Conservation (phyloP, 1,140 invertebrate genomes). For the Macrostomum lignano region DNA sequence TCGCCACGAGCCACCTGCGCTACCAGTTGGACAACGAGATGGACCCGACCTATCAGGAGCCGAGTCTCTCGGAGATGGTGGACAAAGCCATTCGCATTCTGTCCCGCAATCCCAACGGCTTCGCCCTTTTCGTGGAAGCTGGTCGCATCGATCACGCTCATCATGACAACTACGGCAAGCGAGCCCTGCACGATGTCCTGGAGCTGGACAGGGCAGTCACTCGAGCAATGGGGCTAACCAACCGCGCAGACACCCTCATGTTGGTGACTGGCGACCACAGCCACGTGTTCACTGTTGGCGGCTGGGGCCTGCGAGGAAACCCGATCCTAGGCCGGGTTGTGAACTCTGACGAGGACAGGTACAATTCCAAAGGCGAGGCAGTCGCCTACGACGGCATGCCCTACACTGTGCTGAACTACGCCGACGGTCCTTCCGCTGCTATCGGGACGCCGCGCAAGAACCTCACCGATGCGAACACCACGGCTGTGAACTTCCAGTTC, state of each 20-base stretch:
- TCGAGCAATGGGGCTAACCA: slow-evolving; percentile 2
- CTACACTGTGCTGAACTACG: slow-evolving; percentile 47
- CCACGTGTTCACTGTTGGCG: slow-evolving; percentile 12
- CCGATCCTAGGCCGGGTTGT: slow-evolving; percentile 20
- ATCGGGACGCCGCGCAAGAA: slow-evolving; percentile 17
- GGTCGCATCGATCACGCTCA: slow-evolving; percentile 48
- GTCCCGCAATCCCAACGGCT: slow-evolving; percentile 43
- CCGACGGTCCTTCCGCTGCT: slow-evolving; percentile 38
- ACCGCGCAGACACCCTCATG: slow-evolving; percentile 37
- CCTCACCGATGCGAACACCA: slow-evolving; percentile 1
- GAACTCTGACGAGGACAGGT: slow-evolving; percentile 4
- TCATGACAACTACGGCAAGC: slow-evolving; percentile 43
- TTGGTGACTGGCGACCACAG: slow-evolving; percentile 57
- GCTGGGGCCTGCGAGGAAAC: slow-evolving; percentile 12
- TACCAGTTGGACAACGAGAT: slow-evolving; percentile 44
- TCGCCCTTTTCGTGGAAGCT: slow-evolving; percentile 57
- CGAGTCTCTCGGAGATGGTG: slow-evolving; percentile 51
- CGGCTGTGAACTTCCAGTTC: not conserved
- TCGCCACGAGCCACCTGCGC: slow-evolving; percentile 15
- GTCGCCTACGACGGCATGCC: not conserved
- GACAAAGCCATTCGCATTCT: slow-evolving; percentile 46
- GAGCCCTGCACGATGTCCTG: slow-evolving; percentile 44
- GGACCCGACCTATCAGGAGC: slow-evolving; percentile 23
- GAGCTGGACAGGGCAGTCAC: slow-evolving; percentile 35
- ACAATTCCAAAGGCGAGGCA: not conserved